Conservation (phyloP, 2,797 vertebrate species). For the Sebastes diaconus region DNA sequence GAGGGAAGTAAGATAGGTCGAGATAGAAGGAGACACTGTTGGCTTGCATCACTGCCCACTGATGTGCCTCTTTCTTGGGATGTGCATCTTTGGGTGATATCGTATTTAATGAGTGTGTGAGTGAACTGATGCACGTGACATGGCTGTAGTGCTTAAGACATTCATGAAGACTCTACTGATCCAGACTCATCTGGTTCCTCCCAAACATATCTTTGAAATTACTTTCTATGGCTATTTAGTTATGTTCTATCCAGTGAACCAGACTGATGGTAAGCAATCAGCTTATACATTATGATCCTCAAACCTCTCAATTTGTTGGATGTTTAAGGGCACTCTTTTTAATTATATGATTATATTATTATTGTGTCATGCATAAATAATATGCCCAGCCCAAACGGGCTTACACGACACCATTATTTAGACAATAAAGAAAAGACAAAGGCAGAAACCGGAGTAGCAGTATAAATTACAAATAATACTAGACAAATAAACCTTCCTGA, state of each 20-base stretch:
- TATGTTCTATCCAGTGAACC: not conserved
- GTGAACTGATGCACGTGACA: not conserved
- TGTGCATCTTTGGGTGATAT: not conserved
- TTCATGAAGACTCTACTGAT: not conserved
- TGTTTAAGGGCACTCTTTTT: not conserved
- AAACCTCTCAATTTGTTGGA: not conserved
- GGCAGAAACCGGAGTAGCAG: too few relatives aligned
- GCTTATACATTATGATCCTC: not conserved
- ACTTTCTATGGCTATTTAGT: not conserved
- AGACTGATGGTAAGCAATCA: not conserved
- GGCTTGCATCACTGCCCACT: slow-evolving; percentile 19
- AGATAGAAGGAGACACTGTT: slow-evolving; percentile 19
- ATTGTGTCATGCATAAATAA: too few relatives aligned
- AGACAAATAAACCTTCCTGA: too few relatives aligned
- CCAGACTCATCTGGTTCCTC: not conserved
- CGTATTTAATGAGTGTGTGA: not conserved
- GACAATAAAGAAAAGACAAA: too few relatives aligned
- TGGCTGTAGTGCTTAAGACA: not conserved
- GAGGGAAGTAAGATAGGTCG: slow-evolving; percentile 28
- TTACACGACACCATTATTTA: too few relatives aligned
- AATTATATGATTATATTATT: too few relatives aligned
- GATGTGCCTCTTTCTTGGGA: not conserved
- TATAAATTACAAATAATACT: too few relatives aligned
- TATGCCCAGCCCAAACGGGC: too few relatives aligned
- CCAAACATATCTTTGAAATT: not conserved